phyloP scores from a whole-genome alignment of 2,888 invertebrate genomes.

The Xylota sylvarum region DNA sequence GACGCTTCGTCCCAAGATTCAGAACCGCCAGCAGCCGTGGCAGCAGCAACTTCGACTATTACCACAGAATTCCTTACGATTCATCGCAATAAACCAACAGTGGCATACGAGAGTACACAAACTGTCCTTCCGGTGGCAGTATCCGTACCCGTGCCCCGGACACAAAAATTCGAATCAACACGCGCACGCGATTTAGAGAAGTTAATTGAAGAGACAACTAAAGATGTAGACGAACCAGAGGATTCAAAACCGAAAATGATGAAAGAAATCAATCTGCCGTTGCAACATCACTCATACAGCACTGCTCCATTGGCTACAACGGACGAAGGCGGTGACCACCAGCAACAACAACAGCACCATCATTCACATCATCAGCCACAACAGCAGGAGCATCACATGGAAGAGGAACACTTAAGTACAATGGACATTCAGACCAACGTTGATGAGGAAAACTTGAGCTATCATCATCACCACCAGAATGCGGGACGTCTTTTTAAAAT shows the following conservation, averaged over 20 bases:
- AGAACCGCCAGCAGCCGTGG: constrained; percentile 71
- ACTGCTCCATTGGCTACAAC: constrained; percentile 21
- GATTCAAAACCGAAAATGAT: constrained; percentile 82
- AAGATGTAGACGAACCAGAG: constrained; percentile 84
- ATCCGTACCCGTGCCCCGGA: constrained; percentile 25
- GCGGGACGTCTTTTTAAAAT: constrained; percentile 82
- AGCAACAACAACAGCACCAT: constrained; percentile 57
- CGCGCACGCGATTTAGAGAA: constrained; percentile 83
- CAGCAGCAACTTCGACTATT: constrained; percentile 65
- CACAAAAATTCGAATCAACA: constrained; percentile 77
- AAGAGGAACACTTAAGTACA: constrained; percentile 79
- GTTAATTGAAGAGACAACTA: constrained; percentile 84
- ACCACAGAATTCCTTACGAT: constrained; percentile 81
- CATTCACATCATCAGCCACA: not conserved
- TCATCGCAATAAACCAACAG: constrained; percentile 78
- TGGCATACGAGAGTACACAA: constrained; percentile 73
- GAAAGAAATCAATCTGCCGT: constrained; percentile 80
- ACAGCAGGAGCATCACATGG: constrained; percentile 63
- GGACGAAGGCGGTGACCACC: constrained; percentile 39
- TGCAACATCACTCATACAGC: constrained; percentile 79
- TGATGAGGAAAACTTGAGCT: constrained; percentile 82
- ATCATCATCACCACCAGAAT: constrained; percentile 69
- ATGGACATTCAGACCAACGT: constrained; percentile 82
- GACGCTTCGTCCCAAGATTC: constrained; percentile 79
- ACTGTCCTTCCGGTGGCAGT: constrained; percentile 59